phyloP scores from a whole-genome alignment of 2,888 invertebrate species.

The Rutpela maculata region DNA sequence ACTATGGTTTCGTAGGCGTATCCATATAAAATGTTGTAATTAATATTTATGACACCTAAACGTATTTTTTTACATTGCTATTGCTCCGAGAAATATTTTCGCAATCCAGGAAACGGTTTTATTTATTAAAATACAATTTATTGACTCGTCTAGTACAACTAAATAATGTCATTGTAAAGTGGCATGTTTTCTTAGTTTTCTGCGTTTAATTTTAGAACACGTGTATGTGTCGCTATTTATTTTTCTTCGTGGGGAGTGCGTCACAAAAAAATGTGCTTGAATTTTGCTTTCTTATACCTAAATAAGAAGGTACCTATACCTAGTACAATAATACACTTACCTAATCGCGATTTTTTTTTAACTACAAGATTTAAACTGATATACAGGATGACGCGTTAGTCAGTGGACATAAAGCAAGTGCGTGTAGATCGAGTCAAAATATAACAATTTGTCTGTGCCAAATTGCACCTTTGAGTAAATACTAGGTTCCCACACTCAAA shows the following conservation, averaged over 20 bases:
- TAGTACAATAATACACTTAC: too few species aligned
- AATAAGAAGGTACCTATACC: too few species aligned
- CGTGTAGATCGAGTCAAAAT: too few species aligned
- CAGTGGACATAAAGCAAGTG: too few species aligned
- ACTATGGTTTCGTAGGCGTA: constrained; percentile 32
- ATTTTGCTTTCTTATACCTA: too few species aligned
- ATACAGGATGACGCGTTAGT: too few species aligned
- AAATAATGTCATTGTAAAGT: background rate
- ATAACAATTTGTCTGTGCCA: too few species aligned
- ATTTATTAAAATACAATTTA: background rate
- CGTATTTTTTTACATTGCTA: constrained; percentile 8
- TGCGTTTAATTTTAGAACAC: constrained; percentile 16
- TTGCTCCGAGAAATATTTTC: constrained; percentile 18
- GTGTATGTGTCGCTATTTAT: constrained; percentile 7
- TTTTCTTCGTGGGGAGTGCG: background rate
- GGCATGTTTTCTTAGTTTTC: background rate
- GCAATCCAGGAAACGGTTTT: constrained; percentile 1
- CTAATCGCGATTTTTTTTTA: too few species aligned
- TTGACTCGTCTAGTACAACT: background rate
- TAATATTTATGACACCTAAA: constrained; percentile 11
- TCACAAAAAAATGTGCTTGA: background rate
- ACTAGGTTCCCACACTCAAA: too few species aligned
- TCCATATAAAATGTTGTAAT: constrained; percentile 25
- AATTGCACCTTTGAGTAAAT: too few species aligned
- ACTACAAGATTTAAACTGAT: too few species aligned